A percentile compares a stretch with the other conserved stretches of the same genome.
These are phyloP conservation scores for Hassar affinis DNA, from an alignment of 2,113 vertebrate genomes.

Conservation along the genomic window DNA sequence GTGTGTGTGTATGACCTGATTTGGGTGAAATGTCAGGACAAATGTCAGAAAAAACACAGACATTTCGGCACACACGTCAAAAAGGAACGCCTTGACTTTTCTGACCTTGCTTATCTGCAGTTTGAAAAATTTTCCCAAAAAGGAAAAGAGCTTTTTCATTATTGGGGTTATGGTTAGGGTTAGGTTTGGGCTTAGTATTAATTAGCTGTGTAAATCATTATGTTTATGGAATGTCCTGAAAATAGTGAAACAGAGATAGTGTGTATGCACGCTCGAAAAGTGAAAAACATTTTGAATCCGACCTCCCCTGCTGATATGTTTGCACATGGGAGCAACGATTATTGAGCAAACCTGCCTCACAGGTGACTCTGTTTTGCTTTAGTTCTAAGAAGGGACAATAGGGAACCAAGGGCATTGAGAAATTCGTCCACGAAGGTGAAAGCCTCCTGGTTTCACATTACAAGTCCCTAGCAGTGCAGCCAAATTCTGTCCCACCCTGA, in stretches of 20 bases:
- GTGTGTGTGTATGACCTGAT: not conserved
- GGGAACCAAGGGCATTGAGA: constrained; percentile 60
- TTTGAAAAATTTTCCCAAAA: too few relatives aligned
- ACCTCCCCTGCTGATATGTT: not conserved
- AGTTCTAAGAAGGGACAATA: constrained; percentile 55
- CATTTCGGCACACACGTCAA: too few relatives aligned
- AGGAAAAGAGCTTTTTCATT: too few relatives aligned
- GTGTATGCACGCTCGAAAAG: not conserved
- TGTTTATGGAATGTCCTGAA: not conserved
- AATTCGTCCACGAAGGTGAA: constrained; percentile 36
- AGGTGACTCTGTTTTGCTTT: constrained; percentile 35
- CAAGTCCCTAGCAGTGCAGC: constrained; percentile 40
- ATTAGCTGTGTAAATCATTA: not conserved
- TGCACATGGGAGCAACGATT: not conserved
- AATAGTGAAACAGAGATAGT: not conserved
- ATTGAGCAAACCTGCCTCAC: constrained; percentile 53
- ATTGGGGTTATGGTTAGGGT: too few relatives aligned
- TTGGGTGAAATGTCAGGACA: too few relatives aligned
- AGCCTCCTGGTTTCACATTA: constrained; percentile 50
- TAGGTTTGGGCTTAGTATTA: not conserved
- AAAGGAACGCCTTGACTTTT: too few relatives aligned
- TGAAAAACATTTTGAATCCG: not conserved
- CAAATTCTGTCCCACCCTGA: constrained; percentile 29
- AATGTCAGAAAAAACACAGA: too few relatives aligned
- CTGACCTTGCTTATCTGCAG: too few relatives aligned